These are phyloP conservation scores for Scyliorhinus canicula DNA, from an alignment of 2,797 vertebrate genomes.

Conservation along the genomic window DNA sequence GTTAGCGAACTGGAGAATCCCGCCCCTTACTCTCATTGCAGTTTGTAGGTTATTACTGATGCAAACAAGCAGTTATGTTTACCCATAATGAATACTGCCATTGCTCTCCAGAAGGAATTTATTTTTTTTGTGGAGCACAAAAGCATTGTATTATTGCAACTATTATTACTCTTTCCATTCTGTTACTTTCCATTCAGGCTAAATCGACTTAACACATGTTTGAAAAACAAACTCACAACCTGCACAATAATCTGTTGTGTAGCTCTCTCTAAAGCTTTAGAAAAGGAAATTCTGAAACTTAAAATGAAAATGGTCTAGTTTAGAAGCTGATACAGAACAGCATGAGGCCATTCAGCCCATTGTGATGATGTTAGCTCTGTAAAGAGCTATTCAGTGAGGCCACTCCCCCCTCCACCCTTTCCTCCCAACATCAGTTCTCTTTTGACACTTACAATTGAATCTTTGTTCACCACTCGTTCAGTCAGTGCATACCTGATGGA, in stretches of 20 bases:
- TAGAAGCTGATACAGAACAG: neutral
- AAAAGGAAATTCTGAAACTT: neutral
- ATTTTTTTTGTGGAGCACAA: neutral
- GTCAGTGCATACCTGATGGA: no score
- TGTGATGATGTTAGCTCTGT: neutral
- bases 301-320: neutral
- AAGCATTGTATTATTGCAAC: neutral
- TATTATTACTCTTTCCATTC: neutral
- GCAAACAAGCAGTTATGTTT: neutral
- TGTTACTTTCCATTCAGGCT: neutral
- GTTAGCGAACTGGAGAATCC: no score
- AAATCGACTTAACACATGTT: neutral
- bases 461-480: neutral
- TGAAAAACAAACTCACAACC: neutral
- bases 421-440: neutral
- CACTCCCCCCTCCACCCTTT: neutral
- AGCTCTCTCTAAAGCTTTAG: neutral
- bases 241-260: neutral
- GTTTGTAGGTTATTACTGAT: neutral
- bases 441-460: neutral
- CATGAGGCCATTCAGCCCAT: neutral
- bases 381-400: no score
- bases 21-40: no score
- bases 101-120: neutral
- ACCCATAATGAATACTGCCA: neutral